A percentile compares a stretch with the other conserved stretches of the same genome.
Conservation (phyloP, 2,797 vertebrate species). For the Eupleurogrammus muticus region DNA sequence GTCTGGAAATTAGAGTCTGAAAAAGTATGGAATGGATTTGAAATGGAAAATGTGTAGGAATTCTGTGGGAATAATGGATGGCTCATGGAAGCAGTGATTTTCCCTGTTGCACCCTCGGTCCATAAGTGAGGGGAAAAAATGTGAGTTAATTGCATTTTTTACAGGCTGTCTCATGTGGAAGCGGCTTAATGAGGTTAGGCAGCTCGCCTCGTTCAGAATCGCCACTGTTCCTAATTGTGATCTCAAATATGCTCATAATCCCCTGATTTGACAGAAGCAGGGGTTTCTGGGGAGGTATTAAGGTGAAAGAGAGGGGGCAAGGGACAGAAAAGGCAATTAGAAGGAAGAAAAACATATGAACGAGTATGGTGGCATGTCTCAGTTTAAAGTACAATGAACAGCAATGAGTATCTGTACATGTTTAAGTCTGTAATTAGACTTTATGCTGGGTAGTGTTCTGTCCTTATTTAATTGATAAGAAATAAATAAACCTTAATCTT, state of each 20-base stretch:
- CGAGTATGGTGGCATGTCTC: constrained; percentile 22
- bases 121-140: constrained; percentile 49
- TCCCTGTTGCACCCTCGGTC: constrained; percentile 57
- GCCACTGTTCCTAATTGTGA: constrained; percentile 79
- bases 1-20: too few species aligned
- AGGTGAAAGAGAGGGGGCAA: constrained; percentile 49
- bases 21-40: too few species aligned
- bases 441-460: background rate
- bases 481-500: background rate
- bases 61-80: constrained; percentile 44
- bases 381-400: constrained; percentile 13
- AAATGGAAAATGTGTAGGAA: too few species aligned
- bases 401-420: background rate
- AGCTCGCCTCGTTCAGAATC: constrained; percentile 73
- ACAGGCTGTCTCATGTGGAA: constrained; percentile 76
- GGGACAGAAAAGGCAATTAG: constrained; percentile 59
- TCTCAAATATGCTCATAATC: constrained; percentile 83
- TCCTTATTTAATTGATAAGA: background rate
- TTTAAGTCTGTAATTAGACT: background rate
- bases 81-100: constrained; percentile 49
- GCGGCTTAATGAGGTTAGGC: constrained; percentile 82
- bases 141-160: constrained; percentile 78
- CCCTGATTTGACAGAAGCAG: constrained; percentile 73
- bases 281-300: constrained; percentile 72
- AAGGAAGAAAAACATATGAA: constrained; percentile 40